A percentile compares a stretch with the other conserved stretches of the same genome.
These are phyloP conservation scores for Caiman crocodilus DNA, from an alignment of 2,797 vertebrate species.

Conservation along the genomic window DNA sequence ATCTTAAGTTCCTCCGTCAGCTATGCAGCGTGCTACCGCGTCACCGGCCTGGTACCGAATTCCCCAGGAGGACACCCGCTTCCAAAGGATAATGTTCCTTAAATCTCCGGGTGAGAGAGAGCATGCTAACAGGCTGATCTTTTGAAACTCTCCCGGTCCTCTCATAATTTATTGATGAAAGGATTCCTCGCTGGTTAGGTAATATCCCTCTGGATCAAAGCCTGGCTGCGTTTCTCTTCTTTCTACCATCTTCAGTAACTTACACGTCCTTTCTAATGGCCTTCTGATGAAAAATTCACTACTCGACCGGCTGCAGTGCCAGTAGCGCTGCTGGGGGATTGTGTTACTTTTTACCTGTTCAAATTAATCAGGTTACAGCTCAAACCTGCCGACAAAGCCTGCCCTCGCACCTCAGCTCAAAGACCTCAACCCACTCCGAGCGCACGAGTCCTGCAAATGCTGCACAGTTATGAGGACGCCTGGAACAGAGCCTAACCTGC, in stretches of 20 bases:
- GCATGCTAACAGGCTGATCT: constrained; percentile 24
- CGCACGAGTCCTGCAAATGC: accelerated
- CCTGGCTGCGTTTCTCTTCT: constrained; percentile 36
- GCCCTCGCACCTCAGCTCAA: constrained; percentile 40
- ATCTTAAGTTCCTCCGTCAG: neutral
- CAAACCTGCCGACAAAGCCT: constrained; percentile 36
- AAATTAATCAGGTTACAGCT: constrained; percentile 64
- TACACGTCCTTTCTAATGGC: constrained; percentile 47
- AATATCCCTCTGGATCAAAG: constrained; percentile 54
- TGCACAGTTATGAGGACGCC: accelerated
- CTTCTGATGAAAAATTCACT: constrained; percentile 69
- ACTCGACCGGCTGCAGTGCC: neutral
- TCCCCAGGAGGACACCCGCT: neutral
- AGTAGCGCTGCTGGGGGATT: constrained; percentile 29
- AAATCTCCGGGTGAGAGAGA: constrained; percentile 3
- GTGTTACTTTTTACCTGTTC: constrained; percentile 51
- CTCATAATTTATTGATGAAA: constrained; percentile 64
- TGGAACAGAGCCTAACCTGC: neutral
- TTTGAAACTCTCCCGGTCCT: constrained; percentile 51
- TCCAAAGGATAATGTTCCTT: constrained; percentile 30
- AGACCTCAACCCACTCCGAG: neutral
- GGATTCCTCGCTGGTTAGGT: constrained; percentile 52
- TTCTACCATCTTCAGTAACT: constrained; percentile 46
- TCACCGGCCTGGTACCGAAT: neutral
- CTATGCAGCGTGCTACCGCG: neutral